phyloP scores from a whole-genome alignment of 2,113 vertebrate species.

The Lepus europaeus region DNA sequence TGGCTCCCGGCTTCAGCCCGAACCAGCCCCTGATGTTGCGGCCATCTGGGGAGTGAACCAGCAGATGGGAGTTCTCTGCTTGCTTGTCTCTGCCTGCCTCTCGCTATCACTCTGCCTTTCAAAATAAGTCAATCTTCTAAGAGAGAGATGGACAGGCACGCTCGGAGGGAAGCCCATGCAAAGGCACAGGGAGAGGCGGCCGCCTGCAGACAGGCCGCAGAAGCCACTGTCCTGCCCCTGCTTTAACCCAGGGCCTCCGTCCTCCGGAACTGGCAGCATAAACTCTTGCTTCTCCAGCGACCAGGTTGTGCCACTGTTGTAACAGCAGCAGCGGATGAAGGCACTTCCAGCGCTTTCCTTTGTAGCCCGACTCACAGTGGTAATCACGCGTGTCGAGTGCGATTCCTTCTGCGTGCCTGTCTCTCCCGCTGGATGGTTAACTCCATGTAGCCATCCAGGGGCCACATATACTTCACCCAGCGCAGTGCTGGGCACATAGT shows the following conservation, averaged over 20 bases:
- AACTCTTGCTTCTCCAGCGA: not conserved
- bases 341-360: not conserved
- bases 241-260: not conserved
- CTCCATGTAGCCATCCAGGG: too few species aligned
- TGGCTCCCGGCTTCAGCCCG: too few species aligned
- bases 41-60: too few species aligned
- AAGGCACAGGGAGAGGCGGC: not conserved
- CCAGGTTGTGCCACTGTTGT: not conserved
- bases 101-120: too few species aligned
- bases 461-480: not conserved
- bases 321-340: not conserved
- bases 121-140: not conserved
- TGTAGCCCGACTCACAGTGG: not conserved
- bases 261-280: not conserved
- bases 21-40: too few species aligned
- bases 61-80: too few species aligned
- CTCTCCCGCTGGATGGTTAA: not conserved
- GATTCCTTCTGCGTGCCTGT: not conserved
- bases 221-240: not conserved
- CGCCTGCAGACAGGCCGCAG: not conserved
- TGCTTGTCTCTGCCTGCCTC: too few species aligned
- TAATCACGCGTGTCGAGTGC: not conserved
- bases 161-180: not conserved
- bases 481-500: not conserved
- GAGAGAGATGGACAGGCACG: not conserved